Evolutionary conservation across 2,113 vertebrate genomes (phyloP).

Genomic region (Xenopus tropicalis): DNA sequence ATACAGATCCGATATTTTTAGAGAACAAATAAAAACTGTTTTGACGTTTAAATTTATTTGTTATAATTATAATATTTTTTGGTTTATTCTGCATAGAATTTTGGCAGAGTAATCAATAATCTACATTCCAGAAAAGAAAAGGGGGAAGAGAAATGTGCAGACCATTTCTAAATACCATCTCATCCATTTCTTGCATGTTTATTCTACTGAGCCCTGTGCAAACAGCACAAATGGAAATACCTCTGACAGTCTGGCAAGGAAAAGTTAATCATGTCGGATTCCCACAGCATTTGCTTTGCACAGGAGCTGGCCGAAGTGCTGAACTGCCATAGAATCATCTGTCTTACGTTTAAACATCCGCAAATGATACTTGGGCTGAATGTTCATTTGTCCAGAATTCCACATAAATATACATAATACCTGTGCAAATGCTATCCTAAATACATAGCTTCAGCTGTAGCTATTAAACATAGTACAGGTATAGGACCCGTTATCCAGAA

Average conservation of each 20-base stretch:
- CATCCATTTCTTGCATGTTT: background rate
- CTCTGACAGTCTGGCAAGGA: background rate
- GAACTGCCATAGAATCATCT: constrained; percentile 5
- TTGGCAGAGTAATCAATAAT: too few relatives aligned
- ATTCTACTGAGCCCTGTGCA: background rate
- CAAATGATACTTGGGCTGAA: background rate
- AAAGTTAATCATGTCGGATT: background rate
- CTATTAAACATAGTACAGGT: background rate
- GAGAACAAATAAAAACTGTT: too few relatives aligned
- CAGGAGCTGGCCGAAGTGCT: constrained; percentile 30
- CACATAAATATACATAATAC: background rate
- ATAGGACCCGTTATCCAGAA: too few relatives aligned
- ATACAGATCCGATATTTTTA: too few relatives aligned
- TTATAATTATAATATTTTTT: too few relatives aligned
- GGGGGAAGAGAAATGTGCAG: background rate
- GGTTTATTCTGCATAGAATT: too few relatives aligned
- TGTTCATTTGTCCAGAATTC: background rate
- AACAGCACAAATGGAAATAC: background rate
- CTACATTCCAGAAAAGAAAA: too few relatives aligned
- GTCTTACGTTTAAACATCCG: background rate
- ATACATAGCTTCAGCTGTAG: background rate
- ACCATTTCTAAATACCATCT: background rate
- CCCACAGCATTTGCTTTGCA: background rate
- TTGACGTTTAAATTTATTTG: too few relatives aligned
- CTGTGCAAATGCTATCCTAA: background rate